phyloP scores from a whole-genome alignment of 2,888 invertebrate genomes.

The Rotaria macrura region DNA sequence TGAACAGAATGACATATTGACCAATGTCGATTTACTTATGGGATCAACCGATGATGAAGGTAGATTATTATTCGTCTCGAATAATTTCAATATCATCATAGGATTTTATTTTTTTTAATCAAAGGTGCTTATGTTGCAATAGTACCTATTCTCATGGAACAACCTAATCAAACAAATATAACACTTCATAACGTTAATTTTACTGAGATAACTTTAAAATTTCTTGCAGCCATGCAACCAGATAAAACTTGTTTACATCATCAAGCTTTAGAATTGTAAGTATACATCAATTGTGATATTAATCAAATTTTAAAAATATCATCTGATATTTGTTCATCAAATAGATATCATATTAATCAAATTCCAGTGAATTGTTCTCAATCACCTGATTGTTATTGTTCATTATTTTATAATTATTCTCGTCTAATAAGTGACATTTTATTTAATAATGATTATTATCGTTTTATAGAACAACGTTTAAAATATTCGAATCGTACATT shows the following conservation, averaged over 20 bases:
- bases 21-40: not conserved
- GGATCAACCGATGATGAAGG: conserved; percentile 16
- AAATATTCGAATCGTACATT: not conserved
- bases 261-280: not conserved
- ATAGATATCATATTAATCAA: not conserved
- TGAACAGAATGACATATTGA: not conserved
- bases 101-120: not conserved
- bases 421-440: not conserved
- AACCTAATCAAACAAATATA: not conserved
- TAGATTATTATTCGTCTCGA: not conserved
- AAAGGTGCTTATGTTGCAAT: conserved; percentile 1
- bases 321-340: not conserved
- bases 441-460: conserved; percentile 14
- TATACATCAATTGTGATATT: not conserved
- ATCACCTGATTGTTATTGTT: conserved; percentile 1
- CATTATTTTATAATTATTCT: conserved; percentile 10
- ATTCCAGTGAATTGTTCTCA: not conserved
- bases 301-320: too few species aligned
- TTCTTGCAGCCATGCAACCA: not conserved
- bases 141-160: conserved; percentile 10
- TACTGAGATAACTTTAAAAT: not conserved
- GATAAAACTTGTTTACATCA: not conserved
- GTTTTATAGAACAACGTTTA: not conserved
- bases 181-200: not conserved
- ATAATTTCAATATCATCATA: too few species aligned